Conservation (phyloP, 2,113 vertebrate genomes). For the Charadrius vociferus region DNA sequence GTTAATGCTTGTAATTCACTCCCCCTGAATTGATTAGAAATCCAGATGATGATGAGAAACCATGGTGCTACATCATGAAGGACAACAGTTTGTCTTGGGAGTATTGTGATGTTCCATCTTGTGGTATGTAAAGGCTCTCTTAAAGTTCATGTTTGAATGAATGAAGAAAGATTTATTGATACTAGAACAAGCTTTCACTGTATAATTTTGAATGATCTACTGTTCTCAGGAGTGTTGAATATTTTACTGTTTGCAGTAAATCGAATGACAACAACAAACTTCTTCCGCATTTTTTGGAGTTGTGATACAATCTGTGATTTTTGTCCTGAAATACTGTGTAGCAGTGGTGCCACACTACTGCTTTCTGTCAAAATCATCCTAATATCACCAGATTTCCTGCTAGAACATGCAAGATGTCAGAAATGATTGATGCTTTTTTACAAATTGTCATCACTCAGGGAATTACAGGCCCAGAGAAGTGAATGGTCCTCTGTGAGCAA, state of each 20-base stretch:
- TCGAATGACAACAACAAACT: not conserved
- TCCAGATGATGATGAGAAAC: slow-evolving; percentile 86
- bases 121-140: slow-evolving; percentile 68
- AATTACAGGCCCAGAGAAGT: not conserved
- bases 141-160: not conserved
- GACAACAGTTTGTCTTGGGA: slow-evolving; percentile 87
- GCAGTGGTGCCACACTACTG: not conserved
- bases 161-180: not conserved
- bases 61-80: slow-evolving; percentile 91
- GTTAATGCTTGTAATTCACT: not conserved
- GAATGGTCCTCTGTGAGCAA: not conserved
- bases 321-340: not conserved
- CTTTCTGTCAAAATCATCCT: not conserved
- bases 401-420: not conserved
- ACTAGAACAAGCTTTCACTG: not conserved
- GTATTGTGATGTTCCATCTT: slow-evolving; percentile 81
- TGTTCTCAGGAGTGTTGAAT: not conserved
- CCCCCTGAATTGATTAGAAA: slow-evolving; percentile 77
- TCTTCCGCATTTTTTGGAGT: not conserved
- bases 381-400: not conserved
- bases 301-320: not conserved
- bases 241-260: not conserved
- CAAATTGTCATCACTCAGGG: not conserved
- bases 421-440: not conserved
- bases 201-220: not conserved